Percentiles rank a stretch among this genome's conserved stretches.
phyloP scores from a whole-genome alignment of 1,140 invertebrate genomes.

The Philopotamus ludificatus region DNA sequence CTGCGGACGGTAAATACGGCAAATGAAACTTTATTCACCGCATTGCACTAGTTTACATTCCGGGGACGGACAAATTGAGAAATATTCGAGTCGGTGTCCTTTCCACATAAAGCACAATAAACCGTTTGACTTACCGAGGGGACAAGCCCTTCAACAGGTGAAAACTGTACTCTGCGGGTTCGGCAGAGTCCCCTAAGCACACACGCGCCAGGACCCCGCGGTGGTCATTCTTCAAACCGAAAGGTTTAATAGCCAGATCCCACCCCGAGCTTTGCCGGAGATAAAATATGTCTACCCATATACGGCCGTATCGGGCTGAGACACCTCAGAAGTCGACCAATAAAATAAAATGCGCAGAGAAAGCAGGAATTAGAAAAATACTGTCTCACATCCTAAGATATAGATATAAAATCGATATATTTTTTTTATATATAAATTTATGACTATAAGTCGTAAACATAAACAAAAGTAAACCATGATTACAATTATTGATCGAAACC shows the following conservation, averaged over 20 bases:
- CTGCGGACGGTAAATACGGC: background rate
- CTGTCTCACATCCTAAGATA: no score
- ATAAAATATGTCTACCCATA: slow-evolving; percentile 13
- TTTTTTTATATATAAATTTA: no score
- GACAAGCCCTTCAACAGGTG: slow-evolving; percentile 22
- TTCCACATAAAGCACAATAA: slow-evolving; percentile 8
- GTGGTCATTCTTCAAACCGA: slow-evolving; percentile 26
- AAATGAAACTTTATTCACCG: background rate
- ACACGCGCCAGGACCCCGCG: background rate
- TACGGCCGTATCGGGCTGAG: no score
- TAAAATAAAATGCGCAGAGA: no score
- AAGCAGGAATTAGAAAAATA: no score
- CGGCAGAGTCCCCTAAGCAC: background rate
- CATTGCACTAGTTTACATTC: background rate
- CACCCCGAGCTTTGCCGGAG: background rate
- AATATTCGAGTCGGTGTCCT: background rate
- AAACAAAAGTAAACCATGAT: no score
- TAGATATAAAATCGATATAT: no score
- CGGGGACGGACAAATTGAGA: background rate
- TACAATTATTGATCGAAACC: no score
- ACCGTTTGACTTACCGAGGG: slow-evolving; percentile 22
- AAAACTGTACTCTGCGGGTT: slow-evolving; percentile 7
- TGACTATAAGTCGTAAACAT: no score
- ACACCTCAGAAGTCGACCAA: no score
- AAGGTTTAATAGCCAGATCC: slow-evolving; percentile 15